Evolutionary conservation across 1,140 invertebrate genomes (phyloP), one percentile per base, ranked within the genome.

Genomic region (Wiebesia pumilae): DNA sequence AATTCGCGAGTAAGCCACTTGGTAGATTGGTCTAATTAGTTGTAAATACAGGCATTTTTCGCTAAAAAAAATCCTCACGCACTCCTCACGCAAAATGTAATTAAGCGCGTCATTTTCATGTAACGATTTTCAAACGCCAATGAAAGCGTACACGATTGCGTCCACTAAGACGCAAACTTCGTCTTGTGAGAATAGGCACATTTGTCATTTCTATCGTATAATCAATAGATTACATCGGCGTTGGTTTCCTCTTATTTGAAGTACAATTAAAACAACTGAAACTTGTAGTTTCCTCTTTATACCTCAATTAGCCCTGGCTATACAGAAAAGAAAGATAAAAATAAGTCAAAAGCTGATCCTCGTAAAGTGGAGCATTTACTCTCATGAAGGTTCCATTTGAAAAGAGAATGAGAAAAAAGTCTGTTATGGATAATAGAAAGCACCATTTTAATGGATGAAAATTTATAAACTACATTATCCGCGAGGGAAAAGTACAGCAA

Each of bases 121-220:
- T 69, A 81, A 81, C 51, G 65, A 69, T 81, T 81, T 69, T 81
- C 47, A 40, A 81, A 65, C 30, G 14, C 54, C 21, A 33, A 54
- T 54, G 35, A 38, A 65, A 65, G 3, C 43, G 40, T 33, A 79
- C 10, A 16, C 21, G n/a, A n/a, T n/a, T 3, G 30, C n/a, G 47
- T 33, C 30, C 3, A 33, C 30, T 33, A 75, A 47, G 27, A 40
- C 1, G 19, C 54, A 16, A 58, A 58, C 54, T 58, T 58, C 19
- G 6, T 35, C 30, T 78, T 35, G 19, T 19, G 30, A 24, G 16
- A 27, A 35, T 4, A 40, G 40, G 40, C 38, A 51, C 21, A 21
- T 19, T 65, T 81, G 79, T 65, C 54, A 54, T 81, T 65, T 40
- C n/a, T 54, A 9, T 58, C 9, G 35, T 27, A 21, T 43, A 40